Conservation (phyloP, 2,797 vertebrate species). For the Oceanodroma leucorhoa region DNA sequence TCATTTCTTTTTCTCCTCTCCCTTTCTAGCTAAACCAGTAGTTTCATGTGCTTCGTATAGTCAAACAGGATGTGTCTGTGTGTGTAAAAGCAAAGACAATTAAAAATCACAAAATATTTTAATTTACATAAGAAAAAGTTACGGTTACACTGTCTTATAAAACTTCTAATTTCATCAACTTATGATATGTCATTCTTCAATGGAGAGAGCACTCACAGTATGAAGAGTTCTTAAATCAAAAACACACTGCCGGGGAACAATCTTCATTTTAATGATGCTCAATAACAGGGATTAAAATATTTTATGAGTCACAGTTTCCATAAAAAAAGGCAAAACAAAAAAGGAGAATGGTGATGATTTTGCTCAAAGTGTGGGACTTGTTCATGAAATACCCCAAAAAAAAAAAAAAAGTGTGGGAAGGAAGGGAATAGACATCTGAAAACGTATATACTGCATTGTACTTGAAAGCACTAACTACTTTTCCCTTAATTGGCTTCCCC, state of each 20-base stretch:
- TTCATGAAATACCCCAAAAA: background rate
- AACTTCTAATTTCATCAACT: slow-evolving; percentile 43
- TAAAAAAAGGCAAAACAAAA: background rate
- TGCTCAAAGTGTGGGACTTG: background rate
- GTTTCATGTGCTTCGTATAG: background rate
- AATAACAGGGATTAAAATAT: slow-evolving; percentile 42
- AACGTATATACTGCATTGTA: background rate
- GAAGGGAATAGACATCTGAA: background rate
- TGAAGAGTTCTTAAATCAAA: slow-evolving; percentile 53
- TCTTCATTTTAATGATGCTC: slow-evolving; percentile 51
- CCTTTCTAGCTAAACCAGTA: background rate
- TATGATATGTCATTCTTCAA: slow-evolving; percentile 19
- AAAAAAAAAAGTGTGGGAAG: background rate
- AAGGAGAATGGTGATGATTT: background rate
- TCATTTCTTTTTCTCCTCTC: background rate
- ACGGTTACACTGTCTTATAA: background rate
- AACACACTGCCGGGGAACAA: slow-evolving; percentile 22
- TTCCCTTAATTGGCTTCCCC: slow-evolving; percentile 31
- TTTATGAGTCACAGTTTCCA: slow-evolving; percentile 50
- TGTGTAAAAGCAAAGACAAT: background rate
- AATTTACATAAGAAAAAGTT: slow-evolving; percentile 13
- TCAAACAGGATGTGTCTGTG: background rate
- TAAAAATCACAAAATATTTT: background rate
- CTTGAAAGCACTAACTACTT: background rate
- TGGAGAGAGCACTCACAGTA: background rate